Evolutionary conservation across 2,797 vertebrate genomes (phyloP), one percentile per base, ranked within the genome.

Genomic region (Fistularia tabacaria): DNA sequence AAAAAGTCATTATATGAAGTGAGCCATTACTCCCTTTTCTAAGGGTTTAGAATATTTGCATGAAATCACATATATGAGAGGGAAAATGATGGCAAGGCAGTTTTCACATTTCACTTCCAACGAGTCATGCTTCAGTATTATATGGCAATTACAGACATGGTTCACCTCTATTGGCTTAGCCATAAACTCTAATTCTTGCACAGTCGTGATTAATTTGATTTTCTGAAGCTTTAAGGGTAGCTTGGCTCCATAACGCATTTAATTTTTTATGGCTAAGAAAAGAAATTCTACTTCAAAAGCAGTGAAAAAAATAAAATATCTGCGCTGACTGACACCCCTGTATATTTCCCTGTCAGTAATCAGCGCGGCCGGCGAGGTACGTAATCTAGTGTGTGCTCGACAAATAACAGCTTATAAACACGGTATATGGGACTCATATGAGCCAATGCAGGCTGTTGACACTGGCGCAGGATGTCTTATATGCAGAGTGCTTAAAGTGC

Each of bases 51-150:
- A 77, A 73, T 72, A 84, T 85, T 87, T 87, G 76, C 76, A 84
- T 86, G 76, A 86, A 87, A 85, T 86, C 77, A 80, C 77, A 87
- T 82, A 80, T 70, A 76, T 67, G 76, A 68, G 58, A 57, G 51
- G 56, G 66, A 85, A 84, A 87, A 76, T 80, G 81, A 87, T 82
- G 73, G 79, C 66, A 53, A 59, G 56, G 87, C 85, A 84, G 63
- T 85, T 89, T 85, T 87, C 75, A 83, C 74, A 79, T 84, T 80
- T 76, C 77, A 81, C 64, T 84, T 79, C 71, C 71, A 83, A 77
- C 66, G 44, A 77, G 80, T 82, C 83, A 85, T 84, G 75, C 85
- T 82, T 79, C 81, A 74, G 74, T 76, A 84, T 85, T 77, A 81
- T 72, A 76, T 75, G 74, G 74, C 74, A 79, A 87, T 89, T 87